phyloP scores from a whole-genome alignment of 2,113 vertebrate genomes.

The Brachypodius melanocephalos region DNA sequence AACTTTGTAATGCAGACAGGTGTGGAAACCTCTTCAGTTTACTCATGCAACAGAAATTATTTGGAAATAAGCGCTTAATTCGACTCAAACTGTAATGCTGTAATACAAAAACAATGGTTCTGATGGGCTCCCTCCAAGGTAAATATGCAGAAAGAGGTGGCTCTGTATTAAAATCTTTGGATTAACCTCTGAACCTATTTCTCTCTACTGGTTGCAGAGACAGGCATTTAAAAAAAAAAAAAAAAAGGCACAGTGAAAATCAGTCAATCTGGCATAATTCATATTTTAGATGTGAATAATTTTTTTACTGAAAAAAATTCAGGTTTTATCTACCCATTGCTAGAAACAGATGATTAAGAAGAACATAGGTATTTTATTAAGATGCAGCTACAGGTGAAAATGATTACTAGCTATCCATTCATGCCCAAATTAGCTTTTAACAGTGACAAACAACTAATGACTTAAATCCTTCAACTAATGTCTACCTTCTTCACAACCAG shows the following conservation, averaged over 20 bases:
- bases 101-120: background rate
- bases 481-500: background rate
- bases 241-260: background rate
- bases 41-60: background rate
- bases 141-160: background rate
- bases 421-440: background rate
- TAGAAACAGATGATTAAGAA: background rate
- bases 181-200: background rate
- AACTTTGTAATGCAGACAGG: background rate
- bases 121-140: background rate
- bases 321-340: background rate
- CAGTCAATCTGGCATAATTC: background rate
- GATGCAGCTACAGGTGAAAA: background rate
- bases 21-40: background rate
- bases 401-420: background rate
- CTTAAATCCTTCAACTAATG: background rate
- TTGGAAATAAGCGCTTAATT: background rate
- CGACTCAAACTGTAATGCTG: background rate
- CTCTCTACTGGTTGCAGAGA: background rate
- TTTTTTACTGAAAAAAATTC: background rate
- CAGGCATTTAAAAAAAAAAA: background rate
- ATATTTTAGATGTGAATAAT: background rate
- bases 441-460: background rate
- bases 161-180: background rate
- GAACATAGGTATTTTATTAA: background rate